Evolutionary conservation across 2,113 vertebrate genomes (phyloP), one percentile per base, ranked within the genome.

Genomic region (Lampris megalopsis): DNA sequence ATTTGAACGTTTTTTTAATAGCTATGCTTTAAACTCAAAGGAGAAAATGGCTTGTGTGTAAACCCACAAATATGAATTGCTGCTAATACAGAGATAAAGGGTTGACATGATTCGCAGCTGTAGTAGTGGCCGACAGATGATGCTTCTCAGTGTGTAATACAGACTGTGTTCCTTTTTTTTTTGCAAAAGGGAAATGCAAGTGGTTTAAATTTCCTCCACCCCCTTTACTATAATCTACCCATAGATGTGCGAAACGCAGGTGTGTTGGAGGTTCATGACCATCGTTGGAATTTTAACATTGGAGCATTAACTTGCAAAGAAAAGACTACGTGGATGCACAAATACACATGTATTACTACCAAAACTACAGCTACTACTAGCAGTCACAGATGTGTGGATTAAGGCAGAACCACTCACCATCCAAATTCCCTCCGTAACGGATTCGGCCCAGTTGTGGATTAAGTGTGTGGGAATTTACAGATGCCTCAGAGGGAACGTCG

Each of bases 351-450:
- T 2, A 37, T 6, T 13, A 10, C 35, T 47, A 49, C 24, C 41
- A 68, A 35, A 9, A 1, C 50, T 7, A n/a, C 62, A 62, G 4
- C 7, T 10, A 24, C 64, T 63, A 75, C 47, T 36, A 43, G 9
- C 7, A 5, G 58, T 7, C 48, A 72, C 70, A 81, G 64, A 62
- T 80, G 63, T 78, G 77, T 68, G 56, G 71, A 78, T 75, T 73
- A 75, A 67, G 3, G 41, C n/a, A 9, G 3, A 57, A 42, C 47
- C 43, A 84, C 90, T 90, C 76, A 89, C 86, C 81, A 57, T 75
- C 7, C 69, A 13, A 24, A 1, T 47, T 50, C 42, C 45, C 38
- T 48, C 58, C 2, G 41, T 9, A 2, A 9, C 52, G 68, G 41
- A 38, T 24, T 47, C 13, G 57, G 66, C 40, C 7, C 83, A 69